These are phyloP conservation scores for Chloroclysta siterata DNA, from an alignment of 2,888 invertebrate species.

Conservation along the genomic window DNA sequence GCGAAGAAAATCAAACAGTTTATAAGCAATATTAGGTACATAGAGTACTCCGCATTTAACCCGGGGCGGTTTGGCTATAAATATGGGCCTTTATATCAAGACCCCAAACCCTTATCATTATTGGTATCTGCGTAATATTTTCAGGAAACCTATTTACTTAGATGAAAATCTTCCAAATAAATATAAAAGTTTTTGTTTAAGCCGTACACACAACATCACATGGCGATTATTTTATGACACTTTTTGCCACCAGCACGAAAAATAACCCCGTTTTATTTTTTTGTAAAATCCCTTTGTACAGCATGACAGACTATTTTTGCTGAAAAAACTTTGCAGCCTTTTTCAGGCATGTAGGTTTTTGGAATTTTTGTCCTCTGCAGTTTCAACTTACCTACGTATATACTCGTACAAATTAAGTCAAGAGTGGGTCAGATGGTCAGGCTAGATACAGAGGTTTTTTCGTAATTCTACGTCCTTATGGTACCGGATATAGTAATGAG, in stretches of 20 bases:
- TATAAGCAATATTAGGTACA: conserved; percentile 29
- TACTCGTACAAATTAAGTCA: not conserved
- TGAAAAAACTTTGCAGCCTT: not conserved
- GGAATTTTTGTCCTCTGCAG: not conserved
- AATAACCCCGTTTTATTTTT: too few relatives aligned
- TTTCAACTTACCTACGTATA: not conserved
- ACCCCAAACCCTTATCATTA: conserved; percentile 27
- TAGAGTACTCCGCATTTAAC: conserved; percentile 35
- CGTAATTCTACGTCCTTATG: too few relatives aligned
- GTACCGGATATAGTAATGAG: too few relatives aligned
- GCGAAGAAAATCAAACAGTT: conserved; percentile 7
- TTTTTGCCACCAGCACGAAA: not conserved
- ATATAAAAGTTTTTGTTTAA: not conserved
- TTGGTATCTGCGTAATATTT: conserved; percentile 18
- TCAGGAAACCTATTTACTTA: not conserved
- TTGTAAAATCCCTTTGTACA: too few relatives aligned
- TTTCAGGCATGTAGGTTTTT: not conserved
- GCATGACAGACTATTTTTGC: too few relatives aligned
- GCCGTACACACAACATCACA: too few relatives aligned
- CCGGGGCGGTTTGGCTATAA: conserved; percentile 33
- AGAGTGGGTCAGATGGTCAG: not conserved
- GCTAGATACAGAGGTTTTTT: too few relatives aligned
- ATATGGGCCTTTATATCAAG: conserved; percentile 33
- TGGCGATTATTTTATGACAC: too few relatives aligned
- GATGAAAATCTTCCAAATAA: not conserved